Evolutionary conservation across 2,797 vertebrate species (phyloP), one percentile per base, ranked within the genome.

Genomic region (Melanotaenia boesemani): DNA sequence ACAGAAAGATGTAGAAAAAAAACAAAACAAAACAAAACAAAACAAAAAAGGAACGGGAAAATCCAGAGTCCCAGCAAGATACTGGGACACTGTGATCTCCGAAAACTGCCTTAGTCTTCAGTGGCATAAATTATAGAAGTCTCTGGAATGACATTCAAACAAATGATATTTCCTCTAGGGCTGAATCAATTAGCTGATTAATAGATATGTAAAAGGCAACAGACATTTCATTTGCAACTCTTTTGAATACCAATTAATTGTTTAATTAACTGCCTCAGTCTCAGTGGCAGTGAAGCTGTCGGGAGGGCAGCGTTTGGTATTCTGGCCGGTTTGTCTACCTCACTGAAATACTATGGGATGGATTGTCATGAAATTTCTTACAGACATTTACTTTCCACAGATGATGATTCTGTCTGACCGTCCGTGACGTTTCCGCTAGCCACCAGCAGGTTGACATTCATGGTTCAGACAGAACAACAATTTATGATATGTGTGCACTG

Each of bases 391-490:
- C 12, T 9, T 44, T 71, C 50, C 50, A 63, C 16, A 34, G 64
- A 70, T 61, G 46, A 73, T n/a, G 32, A 36, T 64, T 56, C n/a
- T 28, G 58, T 55, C 56, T 60, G 46, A 74, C 48, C 52, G 70
- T 30, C 39, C 22, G 13, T 6, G 30, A 54, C 8, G 48, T 60
- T 55, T 72, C 26, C 9, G 39, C 26, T 37, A 18, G 57, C 56
- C 37, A 52, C 26, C n/a, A 0, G 2, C 44, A 44, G 36, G 37
- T 44, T 61, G 55, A 37, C 28, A 11, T 56, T 61, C 2, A 34
- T 46, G 20, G 16, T 34, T 55, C 37, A 34, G 52, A 34, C 26
- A 32, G 18, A 44, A 56, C 20, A 68, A 50, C 46, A 39, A 36
- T 11, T 61, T 48, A 52, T 61, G 34, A 56, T 56, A 5, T 3